Evolutionary conservation across 2,888 invertebrate species (phyloP).

Genomic region (Charanyca ferruginea): DNA sequence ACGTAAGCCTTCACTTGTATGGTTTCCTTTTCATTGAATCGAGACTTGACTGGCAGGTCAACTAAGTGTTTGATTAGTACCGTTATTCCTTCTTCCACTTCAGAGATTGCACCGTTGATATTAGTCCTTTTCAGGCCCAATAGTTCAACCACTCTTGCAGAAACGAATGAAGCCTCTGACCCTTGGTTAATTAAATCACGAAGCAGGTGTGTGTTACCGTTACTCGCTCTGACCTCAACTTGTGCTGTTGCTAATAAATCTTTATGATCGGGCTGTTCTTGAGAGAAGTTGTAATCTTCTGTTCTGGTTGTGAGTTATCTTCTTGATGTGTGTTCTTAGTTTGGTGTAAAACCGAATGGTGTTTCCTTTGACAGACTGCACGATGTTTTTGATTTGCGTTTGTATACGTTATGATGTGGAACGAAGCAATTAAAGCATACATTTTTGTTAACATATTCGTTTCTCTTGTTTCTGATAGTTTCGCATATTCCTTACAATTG

Average conservation of each 20-base stretch:
- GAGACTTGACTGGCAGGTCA: constrained; percentile 22
- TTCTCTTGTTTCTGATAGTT: no score
- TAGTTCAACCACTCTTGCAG: constrained; percentile 49
- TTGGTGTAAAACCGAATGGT: constrained; percentile 21
- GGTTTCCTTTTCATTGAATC: constrained; percentile 3
- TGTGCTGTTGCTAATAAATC: constrained; percentile 49
- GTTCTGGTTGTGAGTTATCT: constrained; percentile 7
- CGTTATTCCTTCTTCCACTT: constrained; percentile 51
- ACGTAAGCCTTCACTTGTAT: constrained; percentile 23
- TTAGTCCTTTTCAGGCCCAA: constrained; percentile 47
- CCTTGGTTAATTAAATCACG: constrained; percentile 63
- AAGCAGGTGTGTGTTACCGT: constrained; percentile 45
- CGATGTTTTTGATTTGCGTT: constrained; percentile 8
- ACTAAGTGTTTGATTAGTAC: constrained; percentile 46
- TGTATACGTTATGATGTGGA: not conserved
- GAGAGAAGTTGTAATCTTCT: constrained; percentile 26
- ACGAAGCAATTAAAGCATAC: no score
- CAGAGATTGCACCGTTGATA: constrained; percentile 54
- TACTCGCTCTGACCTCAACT: constrained; percentile 37
- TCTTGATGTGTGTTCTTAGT: constrained; percentile 4
- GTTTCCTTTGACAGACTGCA: constrained; percentile 14
- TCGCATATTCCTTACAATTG: no score
- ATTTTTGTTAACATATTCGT: no score
- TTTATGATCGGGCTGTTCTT: constrained; percentile 52
- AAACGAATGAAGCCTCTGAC: constrained; percentile 62